Percentiles rank a stretch among this genome's conserved stretches.
phyloP scores from a whole-genome alignment of 1,140 invertebrate genomes.

The Heliconius hermathena region DNA sequence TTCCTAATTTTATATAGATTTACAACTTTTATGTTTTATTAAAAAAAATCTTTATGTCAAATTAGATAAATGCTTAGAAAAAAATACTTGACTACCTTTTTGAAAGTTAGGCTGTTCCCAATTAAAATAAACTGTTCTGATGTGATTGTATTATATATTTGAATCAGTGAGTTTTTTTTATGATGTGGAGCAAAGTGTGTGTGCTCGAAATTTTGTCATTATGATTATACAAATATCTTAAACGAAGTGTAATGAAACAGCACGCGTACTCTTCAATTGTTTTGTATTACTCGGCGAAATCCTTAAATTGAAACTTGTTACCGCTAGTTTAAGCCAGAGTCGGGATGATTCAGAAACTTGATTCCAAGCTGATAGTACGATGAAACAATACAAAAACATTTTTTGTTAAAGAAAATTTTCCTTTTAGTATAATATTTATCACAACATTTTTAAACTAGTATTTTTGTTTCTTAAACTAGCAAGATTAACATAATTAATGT shows the following conservation, averaged over 20 bases:
- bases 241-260: slow-evolving; percentile 51
- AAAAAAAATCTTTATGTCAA: too few relatives aligned
- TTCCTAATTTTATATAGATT: slow-evolving; percentile 13
- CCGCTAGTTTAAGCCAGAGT: slow-evolving; percentile 52
- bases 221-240: slow-evolving; percentile 17
- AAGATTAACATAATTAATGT: too few relatives aligned
- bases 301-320: slow-evolving; percentile 70
- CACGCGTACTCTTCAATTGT: slow-evolving; percentile 63
- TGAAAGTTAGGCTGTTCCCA: background rate
- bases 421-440: too few relatives aligned
- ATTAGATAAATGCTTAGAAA: too few relatives aligned
- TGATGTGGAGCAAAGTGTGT: background rate
- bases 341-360: slow-evolving; percentile 43
- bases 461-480: too few relatives aligned
- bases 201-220: background rate
- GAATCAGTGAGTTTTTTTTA: background rate
- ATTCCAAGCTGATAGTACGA: slow-evolving; percentile 30
- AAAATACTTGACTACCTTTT: too few relatives aligned
- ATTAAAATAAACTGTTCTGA: too few relatives aligned
- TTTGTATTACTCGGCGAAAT: slow-evolving; percentile 68
- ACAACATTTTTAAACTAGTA: too few relatives aligned
- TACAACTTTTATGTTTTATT: background rate
- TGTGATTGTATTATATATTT: too few relatives aligned
- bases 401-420: background rate
- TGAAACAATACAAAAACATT: background rate